Evolutionary conservation across 2,797 vertebrate species (phyloP), one percentile per base, ranked within the genome.

Genomic region (Rhinophrynus dorsalis): DNA sequence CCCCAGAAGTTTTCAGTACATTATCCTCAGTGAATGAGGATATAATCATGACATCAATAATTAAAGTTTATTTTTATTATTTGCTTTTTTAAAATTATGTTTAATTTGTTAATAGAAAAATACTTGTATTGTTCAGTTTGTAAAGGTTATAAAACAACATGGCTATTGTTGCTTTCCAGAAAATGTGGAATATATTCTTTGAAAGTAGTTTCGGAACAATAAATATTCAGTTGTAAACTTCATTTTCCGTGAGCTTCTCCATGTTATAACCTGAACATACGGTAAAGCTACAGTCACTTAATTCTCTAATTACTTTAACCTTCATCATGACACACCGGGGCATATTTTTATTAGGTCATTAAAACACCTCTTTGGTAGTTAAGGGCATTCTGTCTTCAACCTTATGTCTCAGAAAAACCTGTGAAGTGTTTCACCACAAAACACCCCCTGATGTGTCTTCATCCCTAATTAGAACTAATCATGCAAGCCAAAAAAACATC

Each of bases 301-400:
- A 73, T 73, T 73, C 70, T 73, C 70, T 73, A 73, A 73, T 73
- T 73, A 54, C 70, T 73, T 73, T 73, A 73, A 73, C 70, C 70
- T 73, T 73, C 70, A 73, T 73, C 70, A 73, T 73, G 70, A 73
- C 70, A 73, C 70, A 73, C 70, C 70, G 60, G 70, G 70, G 70
- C 55, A 60, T 73, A 73, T 66, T 66, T 73, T 73, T 73, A 73
- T 73, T 73, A 73, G 70, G 70, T 66, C 70, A 67, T 73, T 73
- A 73, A 73, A 73, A 73, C 70, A 60, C 70, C 70, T 73, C 70
- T 73, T 73, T 73, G 70, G 70, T 73, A 73, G 70, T 73, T 73
- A 73, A 73, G 70, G 70, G 70, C 70, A 73, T 67, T 67, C 62
- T 54, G 70, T 73, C 70, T 73, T 73, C 70, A 73, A 73, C 70